These are phyloP conservation scores for Heliangelus exortis DNA, from an alignment of 2,797 vertebrate genomes.

Conservation along the genomic window DNA sequence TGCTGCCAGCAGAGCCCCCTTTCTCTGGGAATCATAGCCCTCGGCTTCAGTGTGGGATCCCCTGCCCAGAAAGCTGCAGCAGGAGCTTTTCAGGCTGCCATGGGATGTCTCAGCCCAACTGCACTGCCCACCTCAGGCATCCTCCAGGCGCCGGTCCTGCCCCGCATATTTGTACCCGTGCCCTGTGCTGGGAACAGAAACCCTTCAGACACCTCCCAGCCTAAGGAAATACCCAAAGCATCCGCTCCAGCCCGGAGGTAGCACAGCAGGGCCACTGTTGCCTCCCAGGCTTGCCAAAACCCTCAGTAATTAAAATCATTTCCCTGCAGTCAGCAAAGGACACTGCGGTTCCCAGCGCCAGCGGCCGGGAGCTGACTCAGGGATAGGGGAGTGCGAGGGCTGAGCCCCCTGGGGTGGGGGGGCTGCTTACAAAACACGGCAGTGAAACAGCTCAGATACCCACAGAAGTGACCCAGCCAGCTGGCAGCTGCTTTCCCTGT, in stretches of 20 bases:
- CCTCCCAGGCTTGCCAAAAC: neutral
- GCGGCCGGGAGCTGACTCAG: neutral
- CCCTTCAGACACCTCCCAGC: neutral
- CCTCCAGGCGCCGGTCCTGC: neutral
- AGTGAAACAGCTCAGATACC: neutral
- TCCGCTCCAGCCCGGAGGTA: neutral
- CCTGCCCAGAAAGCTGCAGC: neutral
- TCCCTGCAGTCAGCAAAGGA: neutral
- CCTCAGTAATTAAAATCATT: neutral
- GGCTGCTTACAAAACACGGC: neutral
- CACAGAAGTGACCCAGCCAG: neutral
- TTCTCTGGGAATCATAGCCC: fast-evolving
- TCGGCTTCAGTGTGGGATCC: fast-evolving
- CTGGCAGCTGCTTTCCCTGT: neutral
- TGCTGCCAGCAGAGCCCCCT: neutral
- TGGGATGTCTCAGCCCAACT: neutral
- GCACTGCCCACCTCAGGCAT: neutral
- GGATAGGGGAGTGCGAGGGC: neutral
- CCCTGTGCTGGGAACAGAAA: neutral
- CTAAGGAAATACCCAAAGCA: neutral
- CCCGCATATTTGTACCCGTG: neutral
- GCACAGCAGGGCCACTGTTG: neutral
- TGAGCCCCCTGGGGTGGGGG: fast-evolving
- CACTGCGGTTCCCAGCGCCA: fast-evolving
- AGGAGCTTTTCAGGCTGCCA: neutral